Base-by-base conservation (phyloP, 2,888 invertebrate genomes). In the Mantis religiosa region DNA sequence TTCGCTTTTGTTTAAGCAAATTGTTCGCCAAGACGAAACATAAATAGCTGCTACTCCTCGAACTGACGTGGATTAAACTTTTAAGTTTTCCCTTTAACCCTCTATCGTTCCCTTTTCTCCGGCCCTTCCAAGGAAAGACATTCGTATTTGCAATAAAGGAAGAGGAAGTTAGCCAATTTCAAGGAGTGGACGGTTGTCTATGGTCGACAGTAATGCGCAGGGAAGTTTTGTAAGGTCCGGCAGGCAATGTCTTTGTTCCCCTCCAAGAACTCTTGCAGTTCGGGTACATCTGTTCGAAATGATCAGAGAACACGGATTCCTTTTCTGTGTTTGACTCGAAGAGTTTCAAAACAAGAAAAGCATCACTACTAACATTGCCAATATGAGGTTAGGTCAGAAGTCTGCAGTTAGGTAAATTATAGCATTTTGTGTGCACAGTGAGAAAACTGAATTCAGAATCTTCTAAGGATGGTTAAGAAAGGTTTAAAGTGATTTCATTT, bases 81-180 rank as follows among this genome's bases (percentile, higher is more conserved):
- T 71, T 71, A 71, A 71, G 54, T 71, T 71, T 71, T 71, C 54
- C 54, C 54, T 71, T 71, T 71, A 71, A 71, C 54, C 54, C 54
- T 71, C 54, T 71, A 71, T 71, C 54, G 54, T 71, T 71, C 54
- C 54, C 54, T 71, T 71, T 71, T 71, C 54, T 71, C 54, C 54
- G 54, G 54, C 20, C 54, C 20, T 25, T 71, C 54, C 54, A 71
- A 71, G 41, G n/a, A 71, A 41, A 82, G 41, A 82, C 82, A 87
- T 87, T 87, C 87, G 87, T 34, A 87, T 87, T 87, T 87, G 87
- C 87, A 87, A 82, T 87, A 87, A 87, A 87, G 87, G 54, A 71
- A 71, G 54, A 71, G 54, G 54, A 71, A 71, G 20, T 71, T 71
- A 71, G 54, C 54, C 54, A 71, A 71, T 71, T 71, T 71, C 54